These are phyloP conservation scores for Aphrophora alni DNA, from an alignment of 2,888 invertebrate species.

Conservation along the genomic window DNA sequence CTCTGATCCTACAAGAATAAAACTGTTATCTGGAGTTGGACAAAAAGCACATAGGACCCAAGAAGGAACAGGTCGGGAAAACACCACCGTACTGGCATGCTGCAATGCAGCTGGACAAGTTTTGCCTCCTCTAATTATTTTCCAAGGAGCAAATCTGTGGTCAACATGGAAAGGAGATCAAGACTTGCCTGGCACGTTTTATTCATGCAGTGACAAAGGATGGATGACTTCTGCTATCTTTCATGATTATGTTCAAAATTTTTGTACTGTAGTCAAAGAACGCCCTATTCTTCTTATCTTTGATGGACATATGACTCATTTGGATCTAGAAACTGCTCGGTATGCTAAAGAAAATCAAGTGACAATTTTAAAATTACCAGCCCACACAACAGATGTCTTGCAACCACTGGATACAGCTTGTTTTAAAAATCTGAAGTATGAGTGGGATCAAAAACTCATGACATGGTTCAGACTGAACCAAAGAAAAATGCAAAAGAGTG, in stretches of 20 bases:
- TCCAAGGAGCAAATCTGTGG: conserved; percentile 55
- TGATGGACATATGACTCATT: conserved; percentile 53
- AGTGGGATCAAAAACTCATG: conserved; percentile 2
- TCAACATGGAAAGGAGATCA: conserved; percentile 53
- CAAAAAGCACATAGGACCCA: conserved; percentile 14
- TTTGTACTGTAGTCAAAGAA: conserved; percentile 44
- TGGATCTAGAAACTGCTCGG: conserved; percentile 48
- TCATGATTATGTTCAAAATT: conserved; percentile 49
- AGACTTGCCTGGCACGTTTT: conserved; percentile 50
- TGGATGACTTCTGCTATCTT: conserved; percentile 54
- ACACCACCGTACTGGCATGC: conserved; percentile 28
- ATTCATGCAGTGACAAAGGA: conserved; percentile 52
- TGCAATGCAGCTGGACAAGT: conserved; percentile 50
- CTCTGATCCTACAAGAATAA: conserved; percentile 42
- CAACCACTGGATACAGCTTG: conserved; percentile 31
- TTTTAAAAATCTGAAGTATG: conserved; percentile 22
- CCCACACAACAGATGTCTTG: conserved; percentile 47
- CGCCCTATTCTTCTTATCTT: conserved; percentile 52
- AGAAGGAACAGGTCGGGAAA: conserved; percentile 26
- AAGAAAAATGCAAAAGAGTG: conserved; percentile 23
- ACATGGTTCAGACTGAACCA: conserved; percentile 13
- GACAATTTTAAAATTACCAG: conserved; percentile 53
- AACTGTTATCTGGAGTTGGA: conserved; percentile 51
- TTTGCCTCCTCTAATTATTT: conserved; percentile 54
- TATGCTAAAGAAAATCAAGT: conserved; percentile 47